Evolutionary conservation across 1,140 invertebrate genomes (phyloP), one percentile per base, ranked within the genome.

Genomic region (Papilio machaon): DNA sequence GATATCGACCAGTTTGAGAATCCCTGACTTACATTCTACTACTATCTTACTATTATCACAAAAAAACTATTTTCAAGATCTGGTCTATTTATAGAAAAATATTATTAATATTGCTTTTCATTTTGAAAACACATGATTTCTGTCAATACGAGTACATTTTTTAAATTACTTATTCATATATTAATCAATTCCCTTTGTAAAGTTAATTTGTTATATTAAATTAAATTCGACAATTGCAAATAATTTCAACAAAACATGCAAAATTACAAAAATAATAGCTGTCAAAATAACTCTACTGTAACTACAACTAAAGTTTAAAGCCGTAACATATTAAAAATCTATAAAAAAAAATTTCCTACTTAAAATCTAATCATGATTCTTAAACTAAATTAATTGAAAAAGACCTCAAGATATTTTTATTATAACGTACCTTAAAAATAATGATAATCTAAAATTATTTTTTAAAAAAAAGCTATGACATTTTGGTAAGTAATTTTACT

Each of bases 61-160:
- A 76, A 76, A 74, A 54, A 76, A 76, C 74, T 76, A 52, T 76
- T 76, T 54, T 52, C 23, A 76, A 47, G 10, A 23, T 70, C 64
- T 70, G 30, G 19, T 30, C 23, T 58, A 2, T 23, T 30, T 64
- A 11, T 64, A 64, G 60, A 70, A 70, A 70, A 70, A 35, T 70
- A 30, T 30, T 30, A 67, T 67, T 67, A 67, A 35, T 67, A 70
- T 70, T 70, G 64, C 64, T 70, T 70, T 35, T 35, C 64, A 35
- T 35, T 30, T 30, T 70, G 23, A 64, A 60, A 23, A 64, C 60
- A 35, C 30, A 70, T 15, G 3, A 7, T 35, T 35, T 35, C 13
- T 35, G 60, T 23, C 9, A 0, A 60, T 19, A 23, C 54, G 54
- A 49, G 23, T 30, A 30, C 23, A 30, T 30, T 30, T 15, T 17